Conservation (phyloP, 2,113 vertebrate genomes). For the Stegastes partitus region DNA sequence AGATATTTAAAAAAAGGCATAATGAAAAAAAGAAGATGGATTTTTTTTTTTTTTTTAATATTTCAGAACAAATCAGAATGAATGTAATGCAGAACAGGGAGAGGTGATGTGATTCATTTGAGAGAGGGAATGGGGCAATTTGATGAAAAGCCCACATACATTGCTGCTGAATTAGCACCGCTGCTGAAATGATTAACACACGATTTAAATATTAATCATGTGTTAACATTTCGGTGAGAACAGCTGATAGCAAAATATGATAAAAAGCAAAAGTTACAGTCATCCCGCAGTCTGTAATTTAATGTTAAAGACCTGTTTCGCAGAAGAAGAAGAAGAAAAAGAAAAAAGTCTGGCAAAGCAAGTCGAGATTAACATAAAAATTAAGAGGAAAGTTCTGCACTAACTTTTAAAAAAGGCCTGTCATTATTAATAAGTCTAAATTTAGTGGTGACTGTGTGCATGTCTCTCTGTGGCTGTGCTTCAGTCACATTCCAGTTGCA, state of each 20-base stretch:
- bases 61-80: conserved; percentile 18
- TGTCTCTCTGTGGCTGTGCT: not conserved
- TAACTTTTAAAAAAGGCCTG: not conserved
- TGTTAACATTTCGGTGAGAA: conserved; percentile 55
- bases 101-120: conserved; percentile 43
- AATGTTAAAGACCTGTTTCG: conserved; percentile 31
- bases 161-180: conserved; percentile 54
- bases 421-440: not conserved
- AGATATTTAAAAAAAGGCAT: conserved; percentile 23
- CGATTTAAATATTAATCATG: conserved; percentile 62
- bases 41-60: not conserved
- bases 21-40: conserved; percentile 6
- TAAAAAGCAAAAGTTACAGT: conserved; percentile 41
- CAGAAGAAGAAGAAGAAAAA: not conserved
- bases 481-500: not conserved
- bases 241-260: conserved; percentile 65
- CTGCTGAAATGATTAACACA: conserved; percentile 58
- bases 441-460: not conserved
- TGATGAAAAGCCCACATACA: conserved; percentile 58
- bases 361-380: conserved; percentile 34
- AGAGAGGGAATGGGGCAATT: conserved; percentile 24
- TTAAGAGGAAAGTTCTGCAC: conserved; percentile 1
- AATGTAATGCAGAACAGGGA: conserved; percentile 9
- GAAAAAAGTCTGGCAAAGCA: not conserved
- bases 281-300: conserved; percentile 16